A percentile compares a stretch with the other conserved stretches of the same genome.
phyloP scores from a whole-genome alignment of 1,140 invertebrate genomes.

The Meloidogyne hapla region DNA sequence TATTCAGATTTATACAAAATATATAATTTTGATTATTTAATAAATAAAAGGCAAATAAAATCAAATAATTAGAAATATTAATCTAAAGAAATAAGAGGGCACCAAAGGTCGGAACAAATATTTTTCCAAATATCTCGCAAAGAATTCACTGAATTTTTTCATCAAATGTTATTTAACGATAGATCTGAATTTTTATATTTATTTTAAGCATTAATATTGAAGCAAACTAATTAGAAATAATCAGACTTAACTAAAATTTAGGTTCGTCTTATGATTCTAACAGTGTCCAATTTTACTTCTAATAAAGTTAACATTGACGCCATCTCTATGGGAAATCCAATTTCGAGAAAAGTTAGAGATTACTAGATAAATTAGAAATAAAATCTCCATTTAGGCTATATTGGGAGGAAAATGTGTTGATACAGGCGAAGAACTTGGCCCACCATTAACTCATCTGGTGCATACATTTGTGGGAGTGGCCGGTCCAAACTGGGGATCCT shows the following conservation, averaged over 20 bases:
- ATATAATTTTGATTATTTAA: neutral
- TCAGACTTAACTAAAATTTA: too few species aligned
- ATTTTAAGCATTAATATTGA: too few species aligned
- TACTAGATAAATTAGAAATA: slow-evolving; percentile 4
- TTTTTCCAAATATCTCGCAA: too few species aligned
- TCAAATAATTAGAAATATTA: too few species aligned
- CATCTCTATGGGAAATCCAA: slow-evolving; percentile 40
- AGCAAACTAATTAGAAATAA: too few species aligned
- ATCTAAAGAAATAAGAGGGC: too few species aligned
- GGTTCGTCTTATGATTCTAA: slow-evolving; percentile 41
- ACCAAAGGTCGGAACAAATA: too few species aligned
- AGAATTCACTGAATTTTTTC: too few species aligned
- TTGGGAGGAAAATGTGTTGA: slow-evolving; percentile 45
- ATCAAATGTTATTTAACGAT: too few species aligned
- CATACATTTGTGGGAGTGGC: slow-evolving; percentile 28
- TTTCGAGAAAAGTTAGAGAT: slow-evolving; percentile 34
- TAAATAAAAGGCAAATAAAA: too few species aligned
- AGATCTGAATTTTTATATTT: too few species aligned
- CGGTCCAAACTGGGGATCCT: slow-evolving; percentile 14
- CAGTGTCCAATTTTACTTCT: slow-evolving; percentile 39
- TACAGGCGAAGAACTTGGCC: slow-evolving; percentile 1
- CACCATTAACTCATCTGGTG: slow-evolving; percentile 22
- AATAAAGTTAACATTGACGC: slow-evolving; percentile 44
- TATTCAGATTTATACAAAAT: neutral
- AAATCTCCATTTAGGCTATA: slow-evolving; percentile 31